These are phyloP conservation scores for Acanthisitta chloris DNA, from an alignment of 2,113 vertebrate genomes.

Conservation along the genomic window DNA sequence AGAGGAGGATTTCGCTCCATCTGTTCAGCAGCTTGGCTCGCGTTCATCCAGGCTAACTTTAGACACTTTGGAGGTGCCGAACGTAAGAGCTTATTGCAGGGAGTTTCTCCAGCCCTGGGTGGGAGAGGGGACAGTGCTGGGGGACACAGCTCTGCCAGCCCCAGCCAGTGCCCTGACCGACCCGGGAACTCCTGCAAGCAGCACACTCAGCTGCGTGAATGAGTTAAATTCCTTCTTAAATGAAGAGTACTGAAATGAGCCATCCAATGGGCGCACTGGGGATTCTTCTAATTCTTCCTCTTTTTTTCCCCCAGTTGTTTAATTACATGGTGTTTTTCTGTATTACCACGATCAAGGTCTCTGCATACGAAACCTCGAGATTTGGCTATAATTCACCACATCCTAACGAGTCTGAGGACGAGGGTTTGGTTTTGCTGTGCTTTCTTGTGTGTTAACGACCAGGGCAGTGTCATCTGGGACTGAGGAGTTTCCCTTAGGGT, in stretches of 20 bases:
- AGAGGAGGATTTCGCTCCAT: slow-evolving; percentile 67
- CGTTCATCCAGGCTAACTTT: slow-evolving; percentile 65
- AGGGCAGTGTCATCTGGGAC: not conserved
- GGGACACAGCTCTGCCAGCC: not conserved
- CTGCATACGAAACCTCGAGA: not conserved
- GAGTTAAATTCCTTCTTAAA: not conserved
- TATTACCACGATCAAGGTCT: not conserved
- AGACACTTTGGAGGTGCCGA: slow-evolving; percentile 34
- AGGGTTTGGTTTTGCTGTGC: not conserved
- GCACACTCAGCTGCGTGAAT: too few species aligned
- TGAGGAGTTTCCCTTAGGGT: not conserved
- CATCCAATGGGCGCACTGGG: not conserved
- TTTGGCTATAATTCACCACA: not conserved
- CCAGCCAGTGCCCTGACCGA: accelerated
- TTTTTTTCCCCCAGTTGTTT: accelerated
- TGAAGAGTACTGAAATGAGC: not conserved
- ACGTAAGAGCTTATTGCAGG: slow-evolving; percentile 23
- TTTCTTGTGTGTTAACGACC: not conserved
- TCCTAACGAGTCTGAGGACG: not conserved
- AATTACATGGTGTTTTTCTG: not conserved
- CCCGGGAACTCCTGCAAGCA: accelerated
- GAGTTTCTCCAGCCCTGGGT: not conserved
- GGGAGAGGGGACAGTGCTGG: not conserved
- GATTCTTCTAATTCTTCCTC: not conserved
- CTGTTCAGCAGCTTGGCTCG: slow-evolving; percentile 62